These are phyloP conservation scores for Prunella fulvescens DNA, from an alignment of 2,113 vertebrate species.

Conservation along the genomic window DNA sequence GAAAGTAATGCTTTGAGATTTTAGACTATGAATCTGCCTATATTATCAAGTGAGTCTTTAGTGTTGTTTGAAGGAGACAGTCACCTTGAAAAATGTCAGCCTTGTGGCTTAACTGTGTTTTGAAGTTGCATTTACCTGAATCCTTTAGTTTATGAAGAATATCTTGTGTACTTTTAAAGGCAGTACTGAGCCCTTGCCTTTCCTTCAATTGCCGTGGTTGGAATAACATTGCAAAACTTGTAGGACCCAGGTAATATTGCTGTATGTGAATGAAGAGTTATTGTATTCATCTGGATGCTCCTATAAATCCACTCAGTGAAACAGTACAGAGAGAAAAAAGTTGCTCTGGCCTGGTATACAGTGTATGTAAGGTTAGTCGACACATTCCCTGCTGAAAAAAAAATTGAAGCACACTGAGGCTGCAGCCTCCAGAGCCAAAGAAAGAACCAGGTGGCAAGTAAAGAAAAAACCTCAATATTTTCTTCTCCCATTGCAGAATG, in stretches of 20 bases:
- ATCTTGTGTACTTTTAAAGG: neutral
- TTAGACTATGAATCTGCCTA: neutral
- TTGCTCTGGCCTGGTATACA: neutral
- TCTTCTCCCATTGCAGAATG: neutral
- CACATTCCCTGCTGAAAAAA: neutral
- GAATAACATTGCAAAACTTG: neutral
- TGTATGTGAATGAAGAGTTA: neutral
- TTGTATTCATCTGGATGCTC: neutral
- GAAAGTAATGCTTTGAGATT: neutral
- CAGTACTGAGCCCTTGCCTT: neutral
- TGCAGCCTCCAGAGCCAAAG: neutral
- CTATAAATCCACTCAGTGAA: neutral
- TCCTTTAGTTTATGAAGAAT: neutral
- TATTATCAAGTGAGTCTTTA: neutral
- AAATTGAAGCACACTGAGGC: neutral
- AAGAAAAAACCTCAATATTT: neutral
- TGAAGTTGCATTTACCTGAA: neutral
- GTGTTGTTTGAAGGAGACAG: neutral
- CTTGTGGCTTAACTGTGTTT: neutral
- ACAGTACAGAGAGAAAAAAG: neutral
- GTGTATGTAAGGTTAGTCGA: neutral
- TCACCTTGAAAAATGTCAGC: neutral
- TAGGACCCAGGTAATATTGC: neutral
- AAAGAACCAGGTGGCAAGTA: neutral
- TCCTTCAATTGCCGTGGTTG: neutral